Conservation (phyloP, 2,797 vertebrate species). For the Pogonophryne albipinna region DNA sequence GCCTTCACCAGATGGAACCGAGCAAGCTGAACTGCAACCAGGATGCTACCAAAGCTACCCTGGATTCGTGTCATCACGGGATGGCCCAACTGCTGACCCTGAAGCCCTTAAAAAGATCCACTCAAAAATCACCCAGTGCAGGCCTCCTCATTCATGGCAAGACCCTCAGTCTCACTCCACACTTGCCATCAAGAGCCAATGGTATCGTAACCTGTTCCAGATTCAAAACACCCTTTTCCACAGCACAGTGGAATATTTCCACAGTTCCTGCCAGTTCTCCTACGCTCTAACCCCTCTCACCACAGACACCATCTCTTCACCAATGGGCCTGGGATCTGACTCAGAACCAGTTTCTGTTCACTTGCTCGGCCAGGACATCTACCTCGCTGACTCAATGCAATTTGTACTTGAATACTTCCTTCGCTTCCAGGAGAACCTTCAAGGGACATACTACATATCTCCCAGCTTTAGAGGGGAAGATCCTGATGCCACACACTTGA, state of each 20-base stretch:
- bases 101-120: slow-evolving; percentile 77
- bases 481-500: slow-evolving; percentile 86
- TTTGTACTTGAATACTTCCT: slow-evolving; percentile 89
- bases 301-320: slow-evolving; percentile 88
- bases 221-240: slow-evolving; percentile 89
- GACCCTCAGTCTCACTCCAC: slow-evolving; percentile 80
- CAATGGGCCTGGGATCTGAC: slow-evolving; percentile 88
- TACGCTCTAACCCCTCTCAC: slow-evolving; percentile 87
- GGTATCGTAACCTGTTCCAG: slow-evolving; percentile 86
- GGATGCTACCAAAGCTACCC: slow-evolving; percentile 79
- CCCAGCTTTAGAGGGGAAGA: slow-evolving; percentile 88
- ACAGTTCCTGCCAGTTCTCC: slow-evolving; percentile 78
- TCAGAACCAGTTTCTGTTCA: slow-evolving; percentile 86
- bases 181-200: slow-evolving; percentile 82
- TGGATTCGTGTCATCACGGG: slow-evolving; percentile 83
- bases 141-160: slow-evolving; percentile 81
- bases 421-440: slow-evolving; percentile 84
- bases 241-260: slow-evolving; percentile 87
- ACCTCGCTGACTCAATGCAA: slow-evolving; percentile 88
- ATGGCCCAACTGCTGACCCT: slow-evolving; percentile 77
- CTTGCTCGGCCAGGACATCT: slow-evolving; percentile 84
- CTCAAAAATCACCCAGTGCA: slow-evolving; percentile 77
- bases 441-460: slow-evolving; percentile 85
- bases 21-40: slow-evolving; percentile 40
- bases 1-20: slow-evolving; percentile 56